Evolutionary conservation across 2,888 invertebrate genomes (phyloP).

Genomic region (Molanna angustata): DNA sequence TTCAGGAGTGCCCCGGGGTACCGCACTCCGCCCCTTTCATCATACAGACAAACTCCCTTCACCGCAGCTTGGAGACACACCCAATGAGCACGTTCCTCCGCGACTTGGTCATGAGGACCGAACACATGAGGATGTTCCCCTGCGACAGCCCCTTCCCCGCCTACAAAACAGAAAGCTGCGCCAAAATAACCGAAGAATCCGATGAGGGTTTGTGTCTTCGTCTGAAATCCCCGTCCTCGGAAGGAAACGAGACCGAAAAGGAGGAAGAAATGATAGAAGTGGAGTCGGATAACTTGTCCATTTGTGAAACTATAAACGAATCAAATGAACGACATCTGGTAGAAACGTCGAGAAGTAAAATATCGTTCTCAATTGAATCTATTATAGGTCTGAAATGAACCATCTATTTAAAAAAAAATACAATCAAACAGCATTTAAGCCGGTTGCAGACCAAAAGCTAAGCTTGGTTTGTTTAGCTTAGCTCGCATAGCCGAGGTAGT

Average conservation of each 20-base stretch:
- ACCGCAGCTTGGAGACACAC: conserved; percentile 26
- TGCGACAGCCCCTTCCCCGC: conserved; percentile 6
- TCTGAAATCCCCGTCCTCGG: not conserved
- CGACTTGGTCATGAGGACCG: conserved; percentile 26
- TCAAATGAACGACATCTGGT: conserved; percentile 25
- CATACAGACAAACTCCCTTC: not conserved
- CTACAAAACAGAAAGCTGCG: conserved; percentile 1
- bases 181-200: not conserved
- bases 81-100: conserved; percentile 27
- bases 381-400: conserved; percentile 61
- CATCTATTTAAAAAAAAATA: not conserved
- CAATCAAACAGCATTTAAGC: too few relatives aligned
- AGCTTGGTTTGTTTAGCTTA: too few relatives aligned
- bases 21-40: not conserved
- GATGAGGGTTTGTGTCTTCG: too few relatives aligned
- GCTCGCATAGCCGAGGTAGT: too few relatives aligned
- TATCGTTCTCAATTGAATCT: conserved; percentile 68
- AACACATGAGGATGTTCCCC: conserved; percentile 16
- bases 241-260: not conserved
- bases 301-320: conserved; percentile 11
- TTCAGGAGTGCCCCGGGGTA: conserved; percentile 22
- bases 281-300: conserved; percentile 10
- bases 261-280: not conserved
- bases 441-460: too few relatives aligned
- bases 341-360: conserved; percentile 38